Conservation (phyloP, 2,113 vertebrate genomes). For the Agelaius tricolor region DNA sequence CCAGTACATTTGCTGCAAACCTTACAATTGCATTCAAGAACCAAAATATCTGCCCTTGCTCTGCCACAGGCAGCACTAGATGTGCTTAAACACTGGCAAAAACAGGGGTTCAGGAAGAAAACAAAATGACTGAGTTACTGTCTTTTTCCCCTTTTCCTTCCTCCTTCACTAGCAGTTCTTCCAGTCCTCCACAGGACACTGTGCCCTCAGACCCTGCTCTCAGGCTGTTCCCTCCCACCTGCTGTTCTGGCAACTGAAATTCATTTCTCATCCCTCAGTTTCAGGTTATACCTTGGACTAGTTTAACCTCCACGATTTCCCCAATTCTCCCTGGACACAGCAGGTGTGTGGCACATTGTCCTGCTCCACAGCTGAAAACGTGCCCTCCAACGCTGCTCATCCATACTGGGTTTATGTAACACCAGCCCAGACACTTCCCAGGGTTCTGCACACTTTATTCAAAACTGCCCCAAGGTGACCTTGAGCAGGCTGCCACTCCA, state of each 20-base stretch:
- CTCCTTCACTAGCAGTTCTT: background rate
- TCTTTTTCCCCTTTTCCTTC: background rate
- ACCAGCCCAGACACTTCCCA: background rate
- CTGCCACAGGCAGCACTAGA: background rate
- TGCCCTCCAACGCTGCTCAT: rapidly evolving
- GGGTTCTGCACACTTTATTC: background rate
- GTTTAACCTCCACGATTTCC: background rate
- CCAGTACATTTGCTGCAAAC: background rate
- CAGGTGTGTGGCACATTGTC: background rate
- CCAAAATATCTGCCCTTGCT: background rate
- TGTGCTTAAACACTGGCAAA: background rate
- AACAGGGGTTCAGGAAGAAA: background rate
- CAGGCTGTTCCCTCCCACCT: background rate
- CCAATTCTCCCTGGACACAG: background rate
- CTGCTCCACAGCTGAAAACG: background rate
- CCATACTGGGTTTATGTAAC: background rate
- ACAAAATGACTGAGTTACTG: background rate
- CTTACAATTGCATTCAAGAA: background rate
- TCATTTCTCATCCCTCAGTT: background rate
- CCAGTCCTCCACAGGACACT: background rate
- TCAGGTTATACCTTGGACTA: rapidly evolving
- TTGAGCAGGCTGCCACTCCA: background rate
- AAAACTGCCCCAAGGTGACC: background rate
- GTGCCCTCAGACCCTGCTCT: background rate
- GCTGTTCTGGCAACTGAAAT: background rate